These are phyloP conservation scores for Campoplex capitator DNA, from an alignment of 2,888 invertebrate species.

Conservation along the genomic window DNA sequence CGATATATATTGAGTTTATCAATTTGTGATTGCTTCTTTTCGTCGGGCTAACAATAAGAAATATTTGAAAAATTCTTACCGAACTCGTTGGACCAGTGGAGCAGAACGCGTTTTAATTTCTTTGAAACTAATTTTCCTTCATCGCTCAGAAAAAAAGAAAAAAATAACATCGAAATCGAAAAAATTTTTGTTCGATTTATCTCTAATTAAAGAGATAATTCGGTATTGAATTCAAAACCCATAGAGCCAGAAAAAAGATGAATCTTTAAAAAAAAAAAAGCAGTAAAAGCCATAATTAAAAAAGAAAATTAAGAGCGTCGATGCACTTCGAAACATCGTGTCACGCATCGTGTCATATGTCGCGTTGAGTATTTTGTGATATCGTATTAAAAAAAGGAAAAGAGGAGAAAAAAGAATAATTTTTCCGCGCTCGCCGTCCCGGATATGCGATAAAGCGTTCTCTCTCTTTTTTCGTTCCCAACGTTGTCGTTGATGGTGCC, in stretches of 20 bases:
- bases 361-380: conserved; percentile 35
- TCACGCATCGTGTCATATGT: neutral
- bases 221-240: neutral
- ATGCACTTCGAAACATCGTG: neutral
- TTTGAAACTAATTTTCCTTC: neutral
- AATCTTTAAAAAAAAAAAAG: neutral
- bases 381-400: conserved; percentile 18
- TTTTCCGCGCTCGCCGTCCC: conserved; percentile 51
- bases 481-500: conserved; percentile 42
- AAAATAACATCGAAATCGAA: neutral
- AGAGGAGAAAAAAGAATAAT: conserved; percentile 45
- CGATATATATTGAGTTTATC: conserved; percentile 7
- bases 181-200: neutral
- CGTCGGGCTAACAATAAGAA: neutral
- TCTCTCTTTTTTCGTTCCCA: conserved; percentile 33
- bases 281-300: neutral
- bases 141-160: neutral
- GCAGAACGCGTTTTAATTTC: neutral
- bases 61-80: neutral
- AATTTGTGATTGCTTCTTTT: conserved; percentile 8
- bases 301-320: neutral
- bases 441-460: conserved; percentile 60
- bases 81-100: neutral
- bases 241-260: neutral
- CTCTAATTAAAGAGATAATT: neutral